These are phyloP conservation scores for Limonius californicus DNA, from an alignment of 1,140 invertebrate genomes.

Conservation along the genomic window DNA sequence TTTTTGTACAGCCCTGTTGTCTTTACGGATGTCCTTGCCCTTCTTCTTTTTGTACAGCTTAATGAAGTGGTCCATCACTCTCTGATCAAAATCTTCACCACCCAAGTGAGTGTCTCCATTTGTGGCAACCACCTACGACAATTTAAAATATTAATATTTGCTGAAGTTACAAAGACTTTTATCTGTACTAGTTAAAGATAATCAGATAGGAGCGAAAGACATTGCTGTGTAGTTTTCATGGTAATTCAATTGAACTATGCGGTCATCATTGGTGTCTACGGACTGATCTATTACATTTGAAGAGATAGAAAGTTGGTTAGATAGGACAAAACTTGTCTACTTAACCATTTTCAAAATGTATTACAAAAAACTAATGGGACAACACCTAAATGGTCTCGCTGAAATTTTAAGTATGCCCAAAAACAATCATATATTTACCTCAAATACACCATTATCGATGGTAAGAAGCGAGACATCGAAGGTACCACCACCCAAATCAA, in stretches of 20 bases:
- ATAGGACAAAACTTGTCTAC: no score
- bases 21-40: constrained; percentile 95
- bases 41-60: constrained; percentile 99
- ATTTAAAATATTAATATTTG: constrained; percentile 4
- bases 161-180: no score
- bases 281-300: no score
- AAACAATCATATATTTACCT: constrained; percentile 68
- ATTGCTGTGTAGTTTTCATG: neutral
- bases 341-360: no score
- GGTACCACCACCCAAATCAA: constrained; percentile 99
- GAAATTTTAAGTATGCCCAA: no score
- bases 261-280: no score
- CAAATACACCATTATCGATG: constrained; percentile 95
- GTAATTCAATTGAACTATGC: constrained; percentile 6
- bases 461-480: constrained; percentile 99
- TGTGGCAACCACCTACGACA: constrained; percentile 71
- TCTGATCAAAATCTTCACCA: constrained; percentile 98
- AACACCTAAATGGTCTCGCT: no score
- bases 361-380: no score
- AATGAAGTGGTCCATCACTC: constrained; percentile 98
- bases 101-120: constrained; percentile 98
- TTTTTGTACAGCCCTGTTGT: constrained; percentile 94
- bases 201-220: constrained; percentile 13
- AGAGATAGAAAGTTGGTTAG: no score
- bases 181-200: no score